Conservation (phyloP, 2,113 vertebrate species). For the Edolisoma coerulescens region DNA sequence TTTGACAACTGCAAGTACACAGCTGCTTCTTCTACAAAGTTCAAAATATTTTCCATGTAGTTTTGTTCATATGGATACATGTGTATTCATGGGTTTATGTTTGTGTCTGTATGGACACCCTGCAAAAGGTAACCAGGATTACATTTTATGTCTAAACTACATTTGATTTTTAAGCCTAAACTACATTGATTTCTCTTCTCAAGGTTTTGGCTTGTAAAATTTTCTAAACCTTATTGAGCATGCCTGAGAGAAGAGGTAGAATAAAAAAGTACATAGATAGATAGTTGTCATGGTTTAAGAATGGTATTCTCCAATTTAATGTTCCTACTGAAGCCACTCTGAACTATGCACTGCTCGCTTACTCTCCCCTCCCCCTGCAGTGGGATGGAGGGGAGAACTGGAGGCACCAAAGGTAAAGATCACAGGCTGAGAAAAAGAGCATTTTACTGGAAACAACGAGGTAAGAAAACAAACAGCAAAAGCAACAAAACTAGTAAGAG, state of each 20-base stretch:
- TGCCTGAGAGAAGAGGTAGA: not conserved
- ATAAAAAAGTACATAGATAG: not conserved
- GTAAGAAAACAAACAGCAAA: not conserved
- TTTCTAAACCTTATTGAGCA: not conserved
- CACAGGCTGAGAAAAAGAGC: not conserved
- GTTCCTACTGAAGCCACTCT: not conserved
- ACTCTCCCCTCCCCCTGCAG: not conserved
- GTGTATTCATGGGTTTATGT: not conserved
- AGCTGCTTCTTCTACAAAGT: slow-evolving; percentile 55
- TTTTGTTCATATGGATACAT: not conserved
- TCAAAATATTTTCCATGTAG: not conserved
- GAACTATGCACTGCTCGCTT: not conserved
- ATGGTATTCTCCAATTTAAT: not conserved
- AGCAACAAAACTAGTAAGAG: not conserved
- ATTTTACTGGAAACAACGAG: not conserved
- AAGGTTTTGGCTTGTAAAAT: not conserved
- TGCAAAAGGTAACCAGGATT: not conserved
- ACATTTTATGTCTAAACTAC: not conserved
- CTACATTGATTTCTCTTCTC: not conserved
- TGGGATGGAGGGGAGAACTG: not conserved
- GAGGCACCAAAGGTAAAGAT: not conserved
- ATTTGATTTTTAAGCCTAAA: not conserved
- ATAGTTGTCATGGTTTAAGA: not conserved
- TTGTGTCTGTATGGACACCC: not conserved
- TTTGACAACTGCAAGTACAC: slow-evolving; percentile 32